phyloP scores from a whole-genome alignment of 2,888 invertebrate genomes.

The Lasioglossum zephyrum region DNA sequence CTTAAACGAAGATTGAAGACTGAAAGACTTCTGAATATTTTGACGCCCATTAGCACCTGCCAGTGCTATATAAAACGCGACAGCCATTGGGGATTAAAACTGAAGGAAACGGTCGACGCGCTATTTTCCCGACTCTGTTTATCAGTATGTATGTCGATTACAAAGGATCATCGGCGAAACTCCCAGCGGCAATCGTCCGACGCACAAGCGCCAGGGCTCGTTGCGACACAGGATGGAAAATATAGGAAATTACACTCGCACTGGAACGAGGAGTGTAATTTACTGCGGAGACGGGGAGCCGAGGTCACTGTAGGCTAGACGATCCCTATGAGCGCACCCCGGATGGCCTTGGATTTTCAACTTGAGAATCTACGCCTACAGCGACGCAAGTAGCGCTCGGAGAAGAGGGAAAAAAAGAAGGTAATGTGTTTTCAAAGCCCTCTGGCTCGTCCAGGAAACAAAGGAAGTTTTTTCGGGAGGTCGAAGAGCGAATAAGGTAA shows the following conservation, averaged over 20 bases:
- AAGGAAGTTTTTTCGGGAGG: constrained; percentile 39
- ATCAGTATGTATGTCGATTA: constrained; percentile 7
- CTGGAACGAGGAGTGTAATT: constrained; percentile 85
- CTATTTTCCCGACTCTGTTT: neutral
- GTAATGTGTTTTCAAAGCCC: constrained; percentile 50
- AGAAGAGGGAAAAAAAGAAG: constrained; percentile 11
- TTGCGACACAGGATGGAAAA: constrained; percentile 41
- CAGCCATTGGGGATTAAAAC: neutral
- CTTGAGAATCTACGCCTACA: constrained; percentile 56
- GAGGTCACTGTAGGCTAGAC: constrained; percentile 32
- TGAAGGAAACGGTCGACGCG: neutral
- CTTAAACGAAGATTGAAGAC: too few relatives aligned
- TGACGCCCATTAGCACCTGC: too few relatives aligned
- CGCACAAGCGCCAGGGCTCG: neutral
- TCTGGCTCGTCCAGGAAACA: constrained; percentile 27
- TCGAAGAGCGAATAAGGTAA: constrained; percentile 36
- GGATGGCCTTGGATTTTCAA: constrained; percentile 52
- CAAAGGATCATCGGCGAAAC: constrained; percentile 12
- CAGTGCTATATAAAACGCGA: too few relatives aligned
- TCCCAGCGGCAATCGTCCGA: constrained; percentile 12
- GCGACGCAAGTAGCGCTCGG: constrained; percentile 42
- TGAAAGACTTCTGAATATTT: too few relatives aligned
- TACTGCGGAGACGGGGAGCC: constrained; percentile 24
- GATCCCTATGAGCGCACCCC: constrained; percentile 83
- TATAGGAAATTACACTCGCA: constrained; percentile 52